phyloP scores from a whole-genome alignment of 2,113 vertebrate species.

The Nyctereutes procyonoides region DNA sequence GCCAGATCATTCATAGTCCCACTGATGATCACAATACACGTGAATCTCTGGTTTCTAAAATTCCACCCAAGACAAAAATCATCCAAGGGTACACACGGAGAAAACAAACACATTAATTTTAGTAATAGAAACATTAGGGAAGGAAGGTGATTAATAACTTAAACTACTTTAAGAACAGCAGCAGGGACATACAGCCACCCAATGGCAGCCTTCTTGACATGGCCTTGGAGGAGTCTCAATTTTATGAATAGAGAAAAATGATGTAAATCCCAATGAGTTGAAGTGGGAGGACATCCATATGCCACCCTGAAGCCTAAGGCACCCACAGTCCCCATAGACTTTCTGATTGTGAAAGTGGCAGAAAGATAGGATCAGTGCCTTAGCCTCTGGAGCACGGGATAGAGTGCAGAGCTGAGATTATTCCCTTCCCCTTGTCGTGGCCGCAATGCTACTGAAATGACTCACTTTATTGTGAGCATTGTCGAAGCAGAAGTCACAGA shows the following conservation, averaged over 20 bases:
- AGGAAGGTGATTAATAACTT: neutral
- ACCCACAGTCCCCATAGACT: rapidly evolving
- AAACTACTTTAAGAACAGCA: neutral
- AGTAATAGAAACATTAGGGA: neutral
- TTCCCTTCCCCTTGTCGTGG: neutral
- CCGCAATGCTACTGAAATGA: rapidly evolving
- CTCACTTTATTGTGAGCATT: neutral
- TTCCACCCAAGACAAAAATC: neutral
- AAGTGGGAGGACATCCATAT: neutral
- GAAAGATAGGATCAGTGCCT: neutral
- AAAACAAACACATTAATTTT: neutral
- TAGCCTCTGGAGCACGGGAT: neutral
- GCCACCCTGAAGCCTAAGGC: neutral
- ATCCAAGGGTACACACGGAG: neutral
- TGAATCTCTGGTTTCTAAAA: neutral
- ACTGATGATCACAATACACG: neutral
- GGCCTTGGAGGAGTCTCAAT: neutral
- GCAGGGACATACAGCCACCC: neutral
- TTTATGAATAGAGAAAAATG: neutral
- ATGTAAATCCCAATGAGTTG: neutral
- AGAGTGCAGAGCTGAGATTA: neutral
- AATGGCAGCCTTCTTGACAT: neutral
- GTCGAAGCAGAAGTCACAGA: rapidly evolving
- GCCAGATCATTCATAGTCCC: neutral
- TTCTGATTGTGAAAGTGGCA: neutral